Evolutionary conservation across 1,140 invertebrate species (phyloP).

Genomic region (Megalonaias nervosa): DNA sequence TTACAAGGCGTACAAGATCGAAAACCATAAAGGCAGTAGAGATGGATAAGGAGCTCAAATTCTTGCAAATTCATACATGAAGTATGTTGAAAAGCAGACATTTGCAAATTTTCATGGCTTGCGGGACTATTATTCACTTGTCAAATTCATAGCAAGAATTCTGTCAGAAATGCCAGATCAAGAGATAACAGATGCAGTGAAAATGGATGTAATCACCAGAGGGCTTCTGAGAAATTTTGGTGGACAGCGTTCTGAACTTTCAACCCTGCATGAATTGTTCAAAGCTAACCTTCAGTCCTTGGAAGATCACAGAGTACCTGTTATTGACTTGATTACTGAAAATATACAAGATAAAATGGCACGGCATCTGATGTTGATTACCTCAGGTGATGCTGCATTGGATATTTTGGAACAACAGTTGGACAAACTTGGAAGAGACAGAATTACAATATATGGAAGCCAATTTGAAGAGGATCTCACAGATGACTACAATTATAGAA

Average conservation of each 20-base stretch:
- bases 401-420: slow-evolving; percentile 41
- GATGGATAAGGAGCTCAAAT: slow-evolving; percentile 15
- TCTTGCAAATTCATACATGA: slow-evolving; percentile 46
- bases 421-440: slow-evolving; percentile 19
- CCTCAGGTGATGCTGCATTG: slow-evolving; percentile 45
- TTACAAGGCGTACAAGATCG: background rate
- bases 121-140: slow-evolving; percentile 58
- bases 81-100: slow-evolving; percentile 39
- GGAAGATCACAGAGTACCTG: background rate
- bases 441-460: slow-evolving; percentile 53
- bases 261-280: slow-evolving; percentile 28
- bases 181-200: slow-evolving; percentile 5
- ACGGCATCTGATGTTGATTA: slow-evolving; percentile 52
- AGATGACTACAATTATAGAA: slow-evolving; percentile 59
- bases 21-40: background rate
- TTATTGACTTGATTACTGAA: slow-evolving; percentile 43
- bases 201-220: slow-evolving; percentile 23
- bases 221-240: slow-evolving; percentile 54
- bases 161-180: slow-evolving; percentile 2
- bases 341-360: slow-evolving; percentile 41
- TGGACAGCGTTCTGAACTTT: slow-evolving; percentile 41
- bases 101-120: slow-evolving; percentile 60
- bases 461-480: slow-evolving; percentile 56
- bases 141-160: slow-evolving; percentile 50
- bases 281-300: slow-evolving; percentile 5